These are phyloP conservation scores for Ploceus nigricollis DNA, from an alignment of 2,113 vertebrate species.

Conservation along the genomic window DNA sequence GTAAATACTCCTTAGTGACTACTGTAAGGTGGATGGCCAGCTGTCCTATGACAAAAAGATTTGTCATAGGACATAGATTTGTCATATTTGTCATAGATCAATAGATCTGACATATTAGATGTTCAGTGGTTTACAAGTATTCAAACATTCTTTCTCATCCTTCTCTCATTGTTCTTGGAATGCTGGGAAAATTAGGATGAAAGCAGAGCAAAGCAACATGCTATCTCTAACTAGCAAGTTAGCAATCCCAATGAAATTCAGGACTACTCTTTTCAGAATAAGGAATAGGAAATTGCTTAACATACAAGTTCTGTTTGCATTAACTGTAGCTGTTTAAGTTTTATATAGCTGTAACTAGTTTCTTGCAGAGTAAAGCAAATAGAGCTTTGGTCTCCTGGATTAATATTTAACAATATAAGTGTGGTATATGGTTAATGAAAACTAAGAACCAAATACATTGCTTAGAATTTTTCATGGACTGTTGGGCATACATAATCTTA, in stretches of 20 bases:
- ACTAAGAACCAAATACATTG: not conserved
- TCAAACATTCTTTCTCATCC: not conserved
- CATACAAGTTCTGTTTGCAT: not conserved
- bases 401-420: not conserved
- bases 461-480: not conserved
- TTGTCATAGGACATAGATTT: no score
- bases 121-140: not conserved
- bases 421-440: not conserved
- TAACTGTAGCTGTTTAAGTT: not conserved
- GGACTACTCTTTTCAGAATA: not conserved
- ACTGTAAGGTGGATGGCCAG: not conserved
- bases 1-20: not conserved
- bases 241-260: not conserved
- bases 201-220: not conserved
- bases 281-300: not conserved
- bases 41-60: not conserved
- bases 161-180: not conserved
- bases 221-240: not conserved
- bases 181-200: not conserved
- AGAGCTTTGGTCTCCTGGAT: not conserved
- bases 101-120: not conserved
- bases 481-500: not conserved
- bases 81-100: no score
- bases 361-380: not conserved
- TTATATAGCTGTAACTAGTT: not conserved